Evolutionary conservation across 2,113 vertebrate genomes (phyloP), one percentile per base, ranked within the genome.

Genomic region (Oreochromis tanganicae): DNA sequence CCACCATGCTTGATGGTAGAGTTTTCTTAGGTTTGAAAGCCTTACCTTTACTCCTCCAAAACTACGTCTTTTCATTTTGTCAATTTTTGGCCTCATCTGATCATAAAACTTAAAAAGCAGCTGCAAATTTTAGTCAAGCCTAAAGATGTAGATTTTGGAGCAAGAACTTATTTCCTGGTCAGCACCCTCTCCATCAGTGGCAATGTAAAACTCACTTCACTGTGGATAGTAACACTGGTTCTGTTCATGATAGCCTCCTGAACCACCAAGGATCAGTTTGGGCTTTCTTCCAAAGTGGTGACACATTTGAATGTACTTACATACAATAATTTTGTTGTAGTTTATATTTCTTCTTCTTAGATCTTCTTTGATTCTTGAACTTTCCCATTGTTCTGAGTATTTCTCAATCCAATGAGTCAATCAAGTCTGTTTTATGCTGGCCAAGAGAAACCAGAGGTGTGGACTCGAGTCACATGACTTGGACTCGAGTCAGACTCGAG

Each of bases 351-450:
- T 73, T 41, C 12, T 71, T 0, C 36, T 71, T 71, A 71, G 4
- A 71, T 9, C 38, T 73, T 27, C 66, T 71, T 41, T 24, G 36
- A 14, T 71, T 41, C 66, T 2, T 71, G 12, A n/a, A 43, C 66
- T 16, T 24, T 71, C 66, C 66, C 5, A 24, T 71, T 27, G 66
- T 71, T 71, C 66, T 43, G 4, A 24, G n/a, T 71, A 71, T 24
- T 71, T 43, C 12, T 71, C 38, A 43, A 6, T 43, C 66, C 66
- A 16, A 3, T 1, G 0, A 43, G 5, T 71, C n/a, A 24, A 16
- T 43, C 36, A 43, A 71, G 21, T 71, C 38, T 43, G n/a, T 6
- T 71, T 24, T 71, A 71, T 71, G 66, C 2, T 9, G 38, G n/a
- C 66, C 12, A 43, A 71, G 38, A 71, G 66, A 71, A 71, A 73